Evolutionary conservation across 2,888 invertebrate genomes (phyloP).

Genomic region (Baronia brevicornis): DNA sequence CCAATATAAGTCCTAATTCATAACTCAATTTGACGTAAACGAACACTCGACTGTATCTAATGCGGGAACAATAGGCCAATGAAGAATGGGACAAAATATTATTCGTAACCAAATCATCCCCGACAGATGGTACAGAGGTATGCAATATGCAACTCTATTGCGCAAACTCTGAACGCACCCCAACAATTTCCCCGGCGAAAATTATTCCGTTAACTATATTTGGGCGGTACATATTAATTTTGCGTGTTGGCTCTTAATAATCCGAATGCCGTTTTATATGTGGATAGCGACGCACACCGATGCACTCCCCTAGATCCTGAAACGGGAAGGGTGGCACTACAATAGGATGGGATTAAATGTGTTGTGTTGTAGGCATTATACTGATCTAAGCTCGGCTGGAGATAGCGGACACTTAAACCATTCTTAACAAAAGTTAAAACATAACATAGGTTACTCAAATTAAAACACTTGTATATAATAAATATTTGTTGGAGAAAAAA

Average conservation of each 20-base stretch:
- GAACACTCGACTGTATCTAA: slow-evolving; percentile 45
- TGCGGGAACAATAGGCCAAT: slow-evolving; percentile 42
- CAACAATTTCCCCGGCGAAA: slow-evolving; percentile 32
- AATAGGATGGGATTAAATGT: slow-evolving; percentile 68
- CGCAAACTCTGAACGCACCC: slow-evolving; percentile 28
- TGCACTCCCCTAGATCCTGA: slow-evolving; percentile 29
- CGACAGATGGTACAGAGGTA: slow-evolving; percentile 29
- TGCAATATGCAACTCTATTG: slow-evolving; percentile 30
- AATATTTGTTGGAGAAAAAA: no score
- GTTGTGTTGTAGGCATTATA: slow-evolving; percentile 62
- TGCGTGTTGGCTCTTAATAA: slow-evolving; percentile 51
- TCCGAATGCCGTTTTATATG: slow-evolving; percentile 22
- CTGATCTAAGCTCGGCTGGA: slow-evolving; percentile 41
- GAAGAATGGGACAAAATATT: slow-evolving; percentile 41
- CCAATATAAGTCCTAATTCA: slow-evolving; percentile 13
- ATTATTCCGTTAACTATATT: slow-evolving; percentile 57
- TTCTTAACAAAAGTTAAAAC: no score
- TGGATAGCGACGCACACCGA: slow-evolving; percentile 24
- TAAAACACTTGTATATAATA: no score
- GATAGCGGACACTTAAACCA: slow-evolving; percentile 20
- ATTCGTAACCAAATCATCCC: slow-evolving; percentile 41
- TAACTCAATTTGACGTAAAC: slow-evolving; percentile 31
- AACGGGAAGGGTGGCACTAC: slow-evolving; percentile 36
- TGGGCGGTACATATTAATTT: slow-evolving; percentile 65
- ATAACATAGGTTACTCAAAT: no score